A percentile compares a stretch with the other conserved stretches of the same genome.
phyloP scores from a whole-genome alignment of 2,888 invertebrate species.

The Clunio marinus region DNA sequence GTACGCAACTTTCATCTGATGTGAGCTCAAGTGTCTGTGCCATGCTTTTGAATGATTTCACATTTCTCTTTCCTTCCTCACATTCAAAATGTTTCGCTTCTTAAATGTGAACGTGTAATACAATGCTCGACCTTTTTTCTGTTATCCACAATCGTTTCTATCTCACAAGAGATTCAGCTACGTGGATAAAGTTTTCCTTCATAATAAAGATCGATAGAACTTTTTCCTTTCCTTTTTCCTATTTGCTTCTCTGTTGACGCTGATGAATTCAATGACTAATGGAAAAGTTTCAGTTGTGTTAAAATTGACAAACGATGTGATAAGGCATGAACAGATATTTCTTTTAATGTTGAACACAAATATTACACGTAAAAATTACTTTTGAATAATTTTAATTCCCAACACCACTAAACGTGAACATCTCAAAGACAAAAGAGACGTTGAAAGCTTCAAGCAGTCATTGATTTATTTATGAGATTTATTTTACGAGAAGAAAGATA shows the following conservation, averaged over 20 bases:
- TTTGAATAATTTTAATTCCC: no score
- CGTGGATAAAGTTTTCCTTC: background rate
- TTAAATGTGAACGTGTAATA: background rate
- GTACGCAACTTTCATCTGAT: background rate
- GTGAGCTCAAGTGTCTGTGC: slow-evolving; percentile 15
- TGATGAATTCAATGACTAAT: slow-evolving; percentile 3
- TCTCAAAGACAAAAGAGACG: no score
- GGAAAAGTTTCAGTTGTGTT: background rate
- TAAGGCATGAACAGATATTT: slow-evolving; percentile 16
- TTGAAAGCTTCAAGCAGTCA: no score
- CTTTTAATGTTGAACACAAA: no score
- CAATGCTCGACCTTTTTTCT: slow-evolving; percentile 22
- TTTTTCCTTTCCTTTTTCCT: background rate
- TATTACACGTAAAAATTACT: no score
- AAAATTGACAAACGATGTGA: background rate
- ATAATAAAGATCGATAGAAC: slow-evolving; percentile 12
- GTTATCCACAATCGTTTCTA: background rate
- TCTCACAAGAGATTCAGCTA: background rate
- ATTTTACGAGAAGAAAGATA: no score
- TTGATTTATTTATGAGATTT: no score
- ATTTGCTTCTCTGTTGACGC: background rate
- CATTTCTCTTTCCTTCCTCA: background rate
- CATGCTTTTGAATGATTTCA: slow-evolving; percentile 16
- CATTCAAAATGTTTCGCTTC: background rate
- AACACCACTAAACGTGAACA: no score